Evolutionary conservation across 2,888 invertebrate species (phyloP), one percentile per base, ranked within the genome.

Genomic region (Drosophila quinaria): DNA sequence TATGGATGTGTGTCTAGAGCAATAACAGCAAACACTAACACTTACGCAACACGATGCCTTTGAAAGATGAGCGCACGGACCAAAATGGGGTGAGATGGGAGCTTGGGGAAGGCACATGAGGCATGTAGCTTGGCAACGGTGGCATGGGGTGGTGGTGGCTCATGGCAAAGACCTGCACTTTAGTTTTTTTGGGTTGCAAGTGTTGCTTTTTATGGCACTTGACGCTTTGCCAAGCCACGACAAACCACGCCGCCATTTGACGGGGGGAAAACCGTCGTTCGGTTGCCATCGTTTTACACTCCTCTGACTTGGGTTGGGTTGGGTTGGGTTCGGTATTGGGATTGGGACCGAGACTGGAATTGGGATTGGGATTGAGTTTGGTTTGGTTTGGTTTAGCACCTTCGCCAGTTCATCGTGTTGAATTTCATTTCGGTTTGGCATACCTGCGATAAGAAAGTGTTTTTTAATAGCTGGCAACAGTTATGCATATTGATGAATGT

Each of bases 161-260:
- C 83, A 82, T 86, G 85, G 74, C 74, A 65, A 65, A 68, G 68
- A 74, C 84, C 81, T 88, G 88, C 88, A 88, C 83, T 83, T 86
- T 82, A 82, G 74, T 82, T 87, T 87, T 87, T 89, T 85, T 74
- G 87, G 89, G 75, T 84, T 89, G 89, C 87, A 84, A 89, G 84
- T 87, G 87, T 84, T 83, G 74, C 60, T 78, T 86, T 89, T 89
- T 89, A 85, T 87, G 89, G 84, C 79, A 89, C 84, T 85, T 85
- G 84, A 85, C 84, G 87, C 84, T 68, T 60, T 71, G 89, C 86
- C 84, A 83, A 31, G 70, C 72, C 37, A 60, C 54, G 70, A 69
- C 52, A 83, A 31, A 67, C 72, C 37, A 60, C 54, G 70, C 69
- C 54, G 31, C 73, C 79, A 79, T 77, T 85, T 80, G 72, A 54